phyloP scores from a whole-genome alignment of 2,797 vertebrate species.

The Callimico goeldii region DNA sequence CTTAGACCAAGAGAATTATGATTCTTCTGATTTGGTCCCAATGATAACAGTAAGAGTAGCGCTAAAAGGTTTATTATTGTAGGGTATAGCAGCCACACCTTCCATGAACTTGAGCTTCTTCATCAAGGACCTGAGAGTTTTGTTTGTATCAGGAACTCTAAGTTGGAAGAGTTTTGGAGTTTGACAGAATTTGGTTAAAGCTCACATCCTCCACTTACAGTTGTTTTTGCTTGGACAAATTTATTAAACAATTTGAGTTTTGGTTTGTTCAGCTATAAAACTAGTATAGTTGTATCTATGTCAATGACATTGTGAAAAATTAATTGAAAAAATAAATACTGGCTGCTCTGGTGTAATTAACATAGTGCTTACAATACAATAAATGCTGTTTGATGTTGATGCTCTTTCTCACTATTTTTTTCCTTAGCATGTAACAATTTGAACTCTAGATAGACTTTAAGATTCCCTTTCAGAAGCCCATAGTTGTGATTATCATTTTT shows the following conservation, averaged over 20 bases:
- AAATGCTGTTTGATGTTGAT: neutral
- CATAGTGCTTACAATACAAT: neutral
- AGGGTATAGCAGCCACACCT: neutral
- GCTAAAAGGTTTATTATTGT: neutral
- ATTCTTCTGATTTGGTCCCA: neutral
- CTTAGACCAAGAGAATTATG: neutral
- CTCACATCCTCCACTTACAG: neutral
- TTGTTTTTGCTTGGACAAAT: neutral
- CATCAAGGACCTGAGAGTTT: neutral
- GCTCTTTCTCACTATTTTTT: neutral
- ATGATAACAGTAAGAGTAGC: neutral
- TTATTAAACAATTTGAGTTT: neutral
- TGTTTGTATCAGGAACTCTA: neutral
- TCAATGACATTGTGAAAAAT: neutral
- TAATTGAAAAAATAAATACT: neutral
- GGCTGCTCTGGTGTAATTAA: neutral
- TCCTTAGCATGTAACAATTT: neutral
- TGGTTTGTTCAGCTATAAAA: neutral
- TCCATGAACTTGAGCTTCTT: neutral
- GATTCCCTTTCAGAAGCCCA: neutral
- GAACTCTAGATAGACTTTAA: neutral
- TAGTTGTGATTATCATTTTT: neutral
- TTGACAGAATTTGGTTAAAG: neutral
- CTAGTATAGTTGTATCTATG: neutral
- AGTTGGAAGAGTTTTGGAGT: neutral